A percentile compares a stretch with the other conserved stretches of the same genome.
Evolutionary conservation across 1,140 invertebrate genomes (phyloP).

Genomic region (Druon quercuslanigerum): DNA sequence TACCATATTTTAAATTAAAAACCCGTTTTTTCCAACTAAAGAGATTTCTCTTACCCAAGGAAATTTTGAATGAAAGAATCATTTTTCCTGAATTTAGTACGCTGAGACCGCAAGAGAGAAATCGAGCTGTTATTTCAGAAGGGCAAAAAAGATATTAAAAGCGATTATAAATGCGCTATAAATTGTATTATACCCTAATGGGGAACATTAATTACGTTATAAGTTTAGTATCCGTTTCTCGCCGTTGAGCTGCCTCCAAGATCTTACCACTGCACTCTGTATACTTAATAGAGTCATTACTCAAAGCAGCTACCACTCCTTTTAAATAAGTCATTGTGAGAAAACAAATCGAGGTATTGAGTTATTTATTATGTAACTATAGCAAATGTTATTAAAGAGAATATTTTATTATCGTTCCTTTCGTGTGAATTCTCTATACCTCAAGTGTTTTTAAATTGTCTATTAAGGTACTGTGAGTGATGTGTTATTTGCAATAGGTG

Average conservation of each 20-base stretch:
- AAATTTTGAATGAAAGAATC: too few relatives aligned
- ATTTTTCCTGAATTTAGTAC: not conserved
- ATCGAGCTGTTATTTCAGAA: not conserved
- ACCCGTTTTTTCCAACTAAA: too few relatives aligned
- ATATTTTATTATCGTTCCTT: too few relatives aligned
- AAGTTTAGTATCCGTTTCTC: constrained; percentile 3
- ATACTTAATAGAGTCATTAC: constrained; percentile 27
- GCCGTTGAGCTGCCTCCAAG: not conserved
- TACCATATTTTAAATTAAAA: too few relatives aligned
- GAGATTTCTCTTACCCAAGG: too few relatives aligned
- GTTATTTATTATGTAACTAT: not conserved
- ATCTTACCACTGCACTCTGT: constrained; percentile 11
- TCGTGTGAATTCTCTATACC: too few relatives aligned
- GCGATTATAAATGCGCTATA: constrained; percentile 8
- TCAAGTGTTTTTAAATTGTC: too few relatives aligned
- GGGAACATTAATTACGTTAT: constrained; percentile 26
- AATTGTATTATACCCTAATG: constrained; percentile 25
- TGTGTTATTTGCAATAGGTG: too few relatives aligned
- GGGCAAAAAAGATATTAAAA: not conserved
- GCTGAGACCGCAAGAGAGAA: not conserved
- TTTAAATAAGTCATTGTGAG: constrained; percentile 19
- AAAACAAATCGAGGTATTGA: not conserved
- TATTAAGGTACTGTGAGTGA: too few relatives aligned
- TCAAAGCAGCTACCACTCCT: constrained; percentile 29
- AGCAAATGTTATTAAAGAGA: too few relatives aligned